Evolutionary conservation across 2,888 invertebrate genomes (phyloP).

Genomic region (Agrochola lychnidis): DNA sequence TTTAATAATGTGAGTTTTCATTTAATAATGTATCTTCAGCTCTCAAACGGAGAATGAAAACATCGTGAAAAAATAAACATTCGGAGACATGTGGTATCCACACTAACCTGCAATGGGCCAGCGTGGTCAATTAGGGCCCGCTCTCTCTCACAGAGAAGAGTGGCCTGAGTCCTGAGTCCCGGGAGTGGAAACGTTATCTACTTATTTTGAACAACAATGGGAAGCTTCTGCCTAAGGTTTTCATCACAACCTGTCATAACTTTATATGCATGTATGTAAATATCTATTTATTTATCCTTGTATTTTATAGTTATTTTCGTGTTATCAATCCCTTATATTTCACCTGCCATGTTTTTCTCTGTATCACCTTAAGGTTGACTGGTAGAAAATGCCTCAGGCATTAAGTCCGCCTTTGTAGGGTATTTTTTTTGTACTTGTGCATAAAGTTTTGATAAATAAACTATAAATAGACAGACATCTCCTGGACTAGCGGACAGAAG

Average conservation of each 20-base stretch:
- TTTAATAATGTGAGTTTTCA: slow-evolving; percentile 73
- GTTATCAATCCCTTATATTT: no score
- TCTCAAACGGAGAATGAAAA: not conserved
- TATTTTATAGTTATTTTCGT: no score
- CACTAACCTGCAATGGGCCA: not conserved
- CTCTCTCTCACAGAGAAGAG: not conserved
- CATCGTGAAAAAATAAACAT: not conserved
- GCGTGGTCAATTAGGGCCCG: not conserved
- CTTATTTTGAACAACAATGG: not conserved
- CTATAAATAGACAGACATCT: not conserved
- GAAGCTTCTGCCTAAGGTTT: not conserved
- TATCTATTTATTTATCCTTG: no score
- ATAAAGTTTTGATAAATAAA: no score
- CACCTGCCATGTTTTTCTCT: no score
- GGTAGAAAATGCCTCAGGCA: no score
- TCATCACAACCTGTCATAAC: not conserved
- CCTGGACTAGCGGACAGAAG: not conserved
- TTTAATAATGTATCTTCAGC: not conserved
- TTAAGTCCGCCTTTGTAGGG: no score
- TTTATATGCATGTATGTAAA: no score
- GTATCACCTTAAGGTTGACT: no score
- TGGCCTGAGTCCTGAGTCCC: not conserved
- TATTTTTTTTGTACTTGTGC: no score
- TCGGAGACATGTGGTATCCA: no score
- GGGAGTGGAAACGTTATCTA: not conserved